Conservation (phyloP, 1,140 invertebrate genomes). For the Panulirus ornatus region DNA sequence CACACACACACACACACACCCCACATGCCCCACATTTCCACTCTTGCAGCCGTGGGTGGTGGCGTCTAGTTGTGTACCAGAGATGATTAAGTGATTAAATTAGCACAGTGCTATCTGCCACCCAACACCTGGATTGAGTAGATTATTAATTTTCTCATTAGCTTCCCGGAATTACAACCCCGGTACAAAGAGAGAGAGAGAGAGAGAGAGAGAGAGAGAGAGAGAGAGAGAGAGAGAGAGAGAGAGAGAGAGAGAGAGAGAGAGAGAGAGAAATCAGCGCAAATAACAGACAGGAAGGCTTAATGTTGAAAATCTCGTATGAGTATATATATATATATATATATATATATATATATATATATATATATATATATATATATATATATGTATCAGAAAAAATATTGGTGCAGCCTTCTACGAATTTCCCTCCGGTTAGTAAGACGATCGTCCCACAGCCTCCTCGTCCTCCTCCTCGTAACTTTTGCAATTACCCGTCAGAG, state of each 20-base stretch:
- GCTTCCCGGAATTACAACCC: neutral
- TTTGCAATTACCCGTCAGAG: too few relatives aligned
- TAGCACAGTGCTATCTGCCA: conserved; percentile 14
- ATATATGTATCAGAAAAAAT: too few relatives aligned
- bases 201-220: neutral
- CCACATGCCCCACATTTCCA: neutral
- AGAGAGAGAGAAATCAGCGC: neutral
- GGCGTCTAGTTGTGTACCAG: neutral
- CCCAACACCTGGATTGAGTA: neutral
- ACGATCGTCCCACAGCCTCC: too few relatives aligned
- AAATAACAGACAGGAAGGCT: too few relatives aligned
- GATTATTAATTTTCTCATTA: conserved; percentile 4
- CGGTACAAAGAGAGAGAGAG: neutral
- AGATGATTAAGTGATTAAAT: neutral
- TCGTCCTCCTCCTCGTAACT: too few relatives aligned
- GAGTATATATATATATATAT: too few relatives aligned
- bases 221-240: neutral
- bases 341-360: too few relatives aligned
- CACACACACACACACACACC: too few relatives aligned
- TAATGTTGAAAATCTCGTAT: too few relatives aligned
- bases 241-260: neutral
- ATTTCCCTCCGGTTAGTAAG: too few relatives aligned
- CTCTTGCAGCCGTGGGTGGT: neutral
- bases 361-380: too few relatives aligned
- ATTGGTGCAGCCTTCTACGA: too few relatives aligned